phyloP scores from a whole-genome alignment of 2,113 vertebrate genomes.

The Archilochus colubris region DNA sequence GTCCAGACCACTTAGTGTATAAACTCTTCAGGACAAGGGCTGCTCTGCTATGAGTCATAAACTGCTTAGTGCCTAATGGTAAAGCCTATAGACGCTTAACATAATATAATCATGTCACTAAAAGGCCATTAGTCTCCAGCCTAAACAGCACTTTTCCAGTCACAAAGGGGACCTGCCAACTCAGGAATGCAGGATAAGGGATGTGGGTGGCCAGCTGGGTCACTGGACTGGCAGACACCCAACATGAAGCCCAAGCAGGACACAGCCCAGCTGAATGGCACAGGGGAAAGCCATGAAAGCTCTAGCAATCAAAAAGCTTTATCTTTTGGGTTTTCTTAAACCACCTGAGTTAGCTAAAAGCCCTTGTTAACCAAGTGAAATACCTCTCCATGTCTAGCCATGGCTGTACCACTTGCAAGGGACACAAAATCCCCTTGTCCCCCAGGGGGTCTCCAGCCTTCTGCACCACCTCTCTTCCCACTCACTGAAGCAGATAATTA shows the following conservation, averaged over 20 bases:
- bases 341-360: neutral
- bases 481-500: neutral
- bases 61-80: constrained; percentile 66
- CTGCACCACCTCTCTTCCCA: neutral
- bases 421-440: neutral
- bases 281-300: neutral
- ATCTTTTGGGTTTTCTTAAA: neutral
- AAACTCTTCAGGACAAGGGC: constrained; percentile 38
- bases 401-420: rapidly evolving
- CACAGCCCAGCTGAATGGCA: neutral
- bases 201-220: neutral
- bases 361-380: neutral
- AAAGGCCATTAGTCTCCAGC: constrained; percentile 63
- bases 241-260: neutral
- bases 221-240: neutral
- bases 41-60: constrained; percentile 68
- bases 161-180: neutral
- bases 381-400: neutral
- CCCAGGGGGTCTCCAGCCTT: neutral
- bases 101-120: constrained; percentile 63
- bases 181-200: neutral
- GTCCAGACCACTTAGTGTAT: neutral
- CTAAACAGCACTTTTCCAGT: constrained; percentile 48
- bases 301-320: neutral
- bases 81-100: constrained; percentile 69